phyloP scores from a whole-genome alignment of 1,140 invertebrate species.

The Drosophila gunungcola region DNA sequence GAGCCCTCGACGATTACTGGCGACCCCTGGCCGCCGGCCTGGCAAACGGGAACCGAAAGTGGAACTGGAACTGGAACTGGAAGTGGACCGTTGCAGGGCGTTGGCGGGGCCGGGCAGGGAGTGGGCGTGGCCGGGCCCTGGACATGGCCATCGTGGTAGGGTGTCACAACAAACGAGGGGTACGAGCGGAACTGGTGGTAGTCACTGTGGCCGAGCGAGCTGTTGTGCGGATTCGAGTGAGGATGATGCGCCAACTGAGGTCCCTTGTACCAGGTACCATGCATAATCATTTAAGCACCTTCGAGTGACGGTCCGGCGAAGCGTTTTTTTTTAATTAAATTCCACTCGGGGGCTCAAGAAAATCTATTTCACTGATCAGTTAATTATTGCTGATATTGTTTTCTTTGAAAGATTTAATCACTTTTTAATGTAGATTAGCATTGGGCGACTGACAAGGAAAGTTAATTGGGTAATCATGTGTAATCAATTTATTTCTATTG shows the following conservation, averaged over 20 bases:
- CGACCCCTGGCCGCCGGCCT: conserved; percentile 47
- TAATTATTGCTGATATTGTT: background rate
- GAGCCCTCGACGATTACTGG: conserved; percentile 75
- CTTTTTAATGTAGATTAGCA: background rate
- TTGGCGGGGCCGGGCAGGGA: conserved; percentile 59
- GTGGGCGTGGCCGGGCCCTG: conserved; percentile 56
- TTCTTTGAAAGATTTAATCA: background rate
- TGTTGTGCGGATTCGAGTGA: conserved; percentile 59
- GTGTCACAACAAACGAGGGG: conserved; percentile 80
- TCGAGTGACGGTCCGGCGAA: conserved; percentile 29
- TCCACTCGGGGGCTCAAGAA: conserved; percentile 5
- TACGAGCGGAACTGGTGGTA: conserved; percentile 82
- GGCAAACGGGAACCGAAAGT: conserved; percentile 40
- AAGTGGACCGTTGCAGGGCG: conserved; percentile 50
- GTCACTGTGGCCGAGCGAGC: conserved; percentile 49
- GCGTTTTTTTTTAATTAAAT: conserved; percentile 19
- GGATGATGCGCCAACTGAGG: conserved; percentile 83
- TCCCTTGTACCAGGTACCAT: conserved; percentile 85
- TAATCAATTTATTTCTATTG: background rate
- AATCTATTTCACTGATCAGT: background rate
- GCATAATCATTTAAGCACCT: conserved; percentile 83
- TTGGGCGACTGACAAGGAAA: background rate
- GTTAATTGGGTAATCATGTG: conserved; percentile 16
- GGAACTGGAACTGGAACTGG: conserved; percentile 33
- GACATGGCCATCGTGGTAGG: conserved; percentile 75